A percentile compares a stretch with the other conserved stretches of the same genome.
These are phyloP conservation scores for Anguilla japonica DNA, from an alignment of 2,113 vertebrate genomes.

Conservation along the genomic window DNA sequence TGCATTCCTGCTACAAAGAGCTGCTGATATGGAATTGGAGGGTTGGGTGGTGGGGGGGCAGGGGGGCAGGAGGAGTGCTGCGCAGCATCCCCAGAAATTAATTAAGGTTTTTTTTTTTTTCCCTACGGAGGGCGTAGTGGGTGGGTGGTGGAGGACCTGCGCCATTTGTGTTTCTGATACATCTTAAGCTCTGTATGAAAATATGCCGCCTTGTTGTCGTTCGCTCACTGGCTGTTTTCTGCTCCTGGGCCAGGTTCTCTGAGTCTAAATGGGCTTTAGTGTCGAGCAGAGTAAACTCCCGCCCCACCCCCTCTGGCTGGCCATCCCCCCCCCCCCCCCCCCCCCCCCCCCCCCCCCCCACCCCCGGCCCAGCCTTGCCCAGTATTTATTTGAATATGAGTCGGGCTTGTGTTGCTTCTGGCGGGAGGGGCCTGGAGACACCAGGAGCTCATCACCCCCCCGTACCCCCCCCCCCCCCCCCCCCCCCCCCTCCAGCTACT, in stretches of 20 bases:
- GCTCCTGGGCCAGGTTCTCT: slow-evolving; percentile 38
- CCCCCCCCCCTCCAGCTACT: slow-evolving; percentile 41
- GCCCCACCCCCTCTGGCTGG: slow-evolving; percentile 28
- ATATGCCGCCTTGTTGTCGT: slow-evolving; percentile 58
- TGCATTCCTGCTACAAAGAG: slow-evolving; percentile 76
- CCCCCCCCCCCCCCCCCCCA: slow-evolving; percentile 24
- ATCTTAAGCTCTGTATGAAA: slow-evolving; percentile 64
- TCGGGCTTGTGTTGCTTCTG: slow-evolving; percentile 71
- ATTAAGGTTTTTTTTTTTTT: slow-evolving; percentile 65
- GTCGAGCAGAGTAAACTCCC: slow-evolving; percentile 33
- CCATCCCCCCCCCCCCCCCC: slow-evolving; percentile 20
- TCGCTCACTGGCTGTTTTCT: slow-evolving; percentile 64
- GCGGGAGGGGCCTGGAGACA: slow-evolving; percentile 51
- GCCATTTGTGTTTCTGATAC: slow-evolving; percentile 57
- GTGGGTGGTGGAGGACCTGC: slow-evolving; percentile 37
- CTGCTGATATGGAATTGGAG: slow-evolving; percentile 66
- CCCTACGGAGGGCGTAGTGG: too few relatives aligned
- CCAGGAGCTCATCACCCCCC: slow-evolving; percentile 34
- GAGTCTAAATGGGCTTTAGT: slow-evolving; percentile 53
- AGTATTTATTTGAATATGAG: slow-evolving; percentile 73
- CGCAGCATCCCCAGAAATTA: background rate
- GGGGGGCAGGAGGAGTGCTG: too few relatives aligned
- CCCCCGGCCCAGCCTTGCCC: slow-evolving; percentile 38
- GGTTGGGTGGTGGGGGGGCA: slow-evolving; percentile 22
- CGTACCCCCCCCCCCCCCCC: slow-evolving; percentile 26